phyloP scores from a whole-genome alignment of 2,888 invertebrate species.

The Seira ritae region DNA sequence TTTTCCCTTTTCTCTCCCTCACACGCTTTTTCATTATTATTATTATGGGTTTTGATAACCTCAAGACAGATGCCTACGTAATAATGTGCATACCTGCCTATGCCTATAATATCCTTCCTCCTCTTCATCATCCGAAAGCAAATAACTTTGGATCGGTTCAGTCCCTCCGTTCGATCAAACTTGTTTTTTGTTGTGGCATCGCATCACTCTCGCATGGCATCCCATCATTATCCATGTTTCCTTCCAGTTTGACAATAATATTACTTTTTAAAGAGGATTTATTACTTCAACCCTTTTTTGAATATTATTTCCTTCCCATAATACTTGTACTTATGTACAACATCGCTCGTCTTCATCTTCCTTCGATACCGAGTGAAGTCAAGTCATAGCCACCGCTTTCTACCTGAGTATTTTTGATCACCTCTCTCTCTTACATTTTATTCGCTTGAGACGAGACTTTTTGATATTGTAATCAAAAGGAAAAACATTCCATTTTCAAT shows the following conservation, averaged over 20 bases:
- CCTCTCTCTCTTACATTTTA: not conserved
- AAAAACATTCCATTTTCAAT: conserved; percentile 13
- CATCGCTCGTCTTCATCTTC: not conserved
- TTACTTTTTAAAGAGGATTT: conserved; percentile 21
- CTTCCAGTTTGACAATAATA: not conserved
- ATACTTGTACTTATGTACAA: too few species aligned
- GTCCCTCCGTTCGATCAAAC: not conserved
- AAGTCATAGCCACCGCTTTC: too few species aligned
- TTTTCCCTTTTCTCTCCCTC: not conserved
- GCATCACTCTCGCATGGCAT: too few species aligned
- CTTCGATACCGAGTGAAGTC: too few species aligned
- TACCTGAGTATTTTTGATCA: too few species aligned
- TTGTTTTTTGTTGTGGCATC: conserved; percentile 39
- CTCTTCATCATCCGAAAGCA: not conserved
- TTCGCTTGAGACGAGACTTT: not conserved
- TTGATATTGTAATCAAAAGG: conserved; percentile 34
- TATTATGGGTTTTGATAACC: conserved; percentile 21
- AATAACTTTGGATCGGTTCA: not conserved
- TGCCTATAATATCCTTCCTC: too few species aligned
- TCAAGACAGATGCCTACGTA: not conserved
- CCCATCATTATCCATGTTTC: not conserved
- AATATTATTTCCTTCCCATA: too few species aligned
- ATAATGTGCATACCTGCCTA: not conserved
- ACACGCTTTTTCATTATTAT: not conserved
- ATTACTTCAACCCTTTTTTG: conserved; percentile 33